Percentiles rank a stretch among this genome's conserved stretches.
These are phyloP conservation scores for Thereva nobilitata DNA, from an alignment of 2,888 invertebrate genomes.

Conservation along the genomic window DNA sequence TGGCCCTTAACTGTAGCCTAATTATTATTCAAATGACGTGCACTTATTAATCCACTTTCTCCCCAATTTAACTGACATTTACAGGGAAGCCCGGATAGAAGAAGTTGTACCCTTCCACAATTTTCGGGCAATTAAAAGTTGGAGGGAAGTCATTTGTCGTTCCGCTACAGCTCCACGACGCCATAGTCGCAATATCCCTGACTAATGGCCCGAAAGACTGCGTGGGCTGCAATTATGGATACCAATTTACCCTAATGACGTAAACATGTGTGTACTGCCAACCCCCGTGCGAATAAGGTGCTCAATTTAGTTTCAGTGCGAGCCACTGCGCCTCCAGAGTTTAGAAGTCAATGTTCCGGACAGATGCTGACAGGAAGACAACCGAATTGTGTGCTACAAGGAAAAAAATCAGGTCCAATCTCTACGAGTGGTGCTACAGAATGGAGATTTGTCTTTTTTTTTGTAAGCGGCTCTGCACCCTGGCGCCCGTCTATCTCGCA, in stretches of 20 bases:
- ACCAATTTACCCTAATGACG: conserved; percentile 39
- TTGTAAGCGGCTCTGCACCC: conserved; percentile 8
- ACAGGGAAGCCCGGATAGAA: conserved; percentile 22
- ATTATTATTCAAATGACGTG: conserved; percentile 41
- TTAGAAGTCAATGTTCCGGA: conserved; percentile 29
- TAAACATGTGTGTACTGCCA: conserved; percentile 36
- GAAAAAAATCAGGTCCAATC: conserved; percentile 9
- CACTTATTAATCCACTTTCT: conserved; percentile 38
- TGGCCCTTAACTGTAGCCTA: conserved; percentile 21
- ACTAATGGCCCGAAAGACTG: conserved; percentile 39
- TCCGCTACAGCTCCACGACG: conserved; percentile 3
- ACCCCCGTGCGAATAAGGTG: conserved; percentile 14
- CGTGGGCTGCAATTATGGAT: conserved; percentile 39
- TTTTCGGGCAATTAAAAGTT: conserved; percentile 35
- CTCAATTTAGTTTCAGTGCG: conserved; percentile 10
- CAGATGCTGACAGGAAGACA: conserved; percentile 34
- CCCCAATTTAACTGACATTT: conserved; percentile 41
- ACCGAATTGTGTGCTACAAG: conserved; percentile 16
- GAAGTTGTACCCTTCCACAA: conserved; percentile 6
- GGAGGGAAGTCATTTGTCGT: conserved; percentile 25
- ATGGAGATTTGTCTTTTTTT: conserved; percentile 12
- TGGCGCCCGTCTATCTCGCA: conserved; percentile 31
- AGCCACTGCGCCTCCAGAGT: neutral
- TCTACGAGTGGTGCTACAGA: neutral
- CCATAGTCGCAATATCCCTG: conserved; percentile 21